Conservation (phyloP, 2,113 vertebrate genomes). For the Anolis carolinensis region DNA sequence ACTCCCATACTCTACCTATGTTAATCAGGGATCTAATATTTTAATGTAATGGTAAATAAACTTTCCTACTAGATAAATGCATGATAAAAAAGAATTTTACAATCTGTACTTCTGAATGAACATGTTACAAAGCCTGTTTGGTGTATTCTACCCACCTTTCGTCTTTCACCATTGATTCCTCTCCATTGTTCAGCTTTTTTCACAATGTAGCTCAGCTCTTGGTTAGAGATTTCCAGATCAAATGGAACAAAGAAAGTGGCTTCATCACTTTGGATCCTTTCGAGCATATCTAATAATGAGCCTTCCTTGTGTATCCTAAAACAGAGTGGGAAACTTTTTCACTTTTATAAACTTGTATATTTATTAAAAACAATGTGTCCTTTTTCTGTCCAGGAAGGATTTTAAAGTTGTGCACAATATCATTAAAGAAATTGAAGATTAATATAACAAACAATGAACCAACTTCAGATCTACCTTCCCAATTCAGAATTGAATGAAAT, state of each 20-base stretch:
- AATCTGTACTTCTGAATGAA: neutral
- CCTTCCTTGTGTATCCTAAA: slow-evolving; percentile 83
- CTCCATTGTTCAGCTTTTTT: slow-evolving; percentile 92
- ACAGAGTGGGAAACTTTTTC: slow-evolving; percentile 9
- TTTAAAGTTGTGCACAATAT: neutral
- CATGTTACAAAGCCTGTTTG: neutral
- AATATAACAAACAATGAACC: neutral
- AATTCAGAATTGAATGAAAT: no score
- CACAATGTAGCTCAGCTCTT: slow-evolving; percentile 89
- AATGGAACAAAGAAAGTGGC: slow-evolving; percentile 82
- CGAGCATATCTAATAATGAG: slow-evolving; percentile 85
- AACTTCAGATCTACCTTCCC: neutral
- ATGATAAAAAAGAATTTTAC: neutral
- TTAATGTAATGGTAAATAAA: neutral
- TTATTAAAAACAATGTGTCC: neutral
- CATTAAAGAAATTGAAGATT: neutral
- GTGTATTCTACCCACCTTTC: slow-evolving; percentile 79
- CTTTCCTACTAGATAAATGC: neutral
- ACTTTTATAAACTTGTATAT: neutral
- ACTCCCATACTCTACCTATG: neutral
- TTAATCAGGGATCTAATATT: neutral
- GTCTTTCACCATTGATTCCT: slow-evolving; percentile 87
- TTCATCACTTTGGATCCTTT: slow-evolving; percentile 81
- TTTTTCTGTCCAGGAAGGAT: neutral
- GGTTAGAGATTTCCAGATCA: slow-evolving; percentile 90